Conservation (phyloP, 2,797 vertebrate species). For the Delichon dasypus region DNA sequence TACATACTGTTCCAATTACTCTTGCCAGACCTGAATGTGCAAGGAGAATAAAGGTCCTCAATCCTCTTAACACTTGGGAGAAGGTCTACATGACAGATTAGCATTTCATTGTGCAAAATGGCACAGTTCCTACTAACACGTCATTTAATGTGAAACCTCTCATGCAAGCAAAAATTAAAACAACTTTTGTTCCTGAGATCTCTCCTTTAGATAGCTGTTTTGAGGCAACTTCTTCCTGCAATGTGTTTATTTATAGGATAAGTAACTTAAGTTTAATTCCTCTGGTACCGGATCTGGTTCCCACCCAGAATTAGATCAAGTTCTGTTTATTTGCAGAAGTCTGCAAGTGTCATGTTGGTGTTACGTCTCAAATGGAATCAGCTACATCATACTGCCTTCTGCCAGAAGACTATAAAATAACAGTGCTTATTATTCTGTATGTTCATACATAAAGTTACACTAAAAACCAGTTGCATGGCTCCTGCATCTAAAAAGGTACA, state of each 20-base stretch:
- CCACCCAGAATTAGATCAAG: neutral
- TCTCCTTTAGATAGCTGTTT: neutral
- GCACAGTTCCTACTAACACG: neutral
- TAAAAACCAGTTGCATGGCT: neutral
- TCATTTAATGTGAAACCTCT: neutral
- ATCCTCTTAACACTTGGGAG: neutral
- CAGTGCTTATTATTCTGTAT: neutral
- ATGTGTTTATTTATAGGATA: neutral
- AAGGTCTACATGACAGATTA: neutral
- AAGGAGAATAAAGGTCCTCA: neutral
- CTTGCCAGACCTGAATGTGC: neutral
- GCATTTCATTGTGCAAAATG: neutral
- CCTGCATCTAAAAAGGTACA: neutral
- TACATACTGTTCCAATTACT: neutral
- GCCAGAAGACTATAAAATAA: neutral
- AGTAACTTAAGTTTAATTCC: neutral
- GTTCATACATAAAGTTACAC: neutral
- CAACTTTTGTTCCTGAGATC: neutral
- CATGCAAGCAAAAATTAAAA: neutral
- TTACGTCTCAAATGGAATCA: neutral
- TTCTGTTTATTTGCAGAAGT: neutral
- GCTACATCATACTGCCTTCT: neutral
- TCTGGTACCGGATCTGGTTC: neutral
- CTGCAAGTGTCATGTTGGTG: neutral
- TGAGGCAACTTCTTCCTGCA: neutral